phyloP scores from a whole-genome alignment of 2,113 vertebrate genomes.

The Crotalus tigris region DNA sequence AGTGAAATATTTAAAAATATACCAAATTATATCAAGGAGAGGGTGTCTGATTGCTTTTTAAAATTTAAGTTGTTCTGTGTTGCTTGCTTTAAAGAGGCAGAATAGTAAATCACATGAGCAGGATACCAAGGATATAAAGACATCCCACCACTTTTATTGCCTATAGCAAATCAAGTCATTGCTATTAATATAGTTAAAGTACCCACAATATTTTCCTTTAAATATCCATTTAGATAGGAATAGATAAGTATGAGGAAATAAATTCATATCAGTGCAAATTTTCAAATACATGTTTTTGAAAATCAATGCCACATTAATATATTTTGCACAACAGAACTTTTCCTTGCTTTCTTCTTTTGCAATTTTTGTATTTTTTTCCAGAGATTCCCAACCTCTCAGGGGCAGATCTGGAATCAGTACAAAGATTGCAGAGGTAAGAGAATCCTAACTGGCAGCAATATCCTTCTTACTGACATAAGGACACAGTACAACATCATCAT shows the following conservation, averaged over 20 bases:
- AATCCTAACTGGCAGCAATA: background rate
- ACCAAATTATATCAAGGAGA: background rate
- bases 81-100: background rate
- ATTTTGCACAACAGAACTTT: background rate
- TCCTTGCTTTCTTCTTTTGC: background rate
- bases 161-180: constrained; percentile 29
- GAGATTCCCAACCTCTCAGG: background rate
- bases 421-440: background rate
- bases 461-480: background rate
- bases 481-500: background rate
- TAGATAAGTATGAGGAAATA: background rate
- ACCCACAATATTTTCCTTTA: constrained; percentile 23
- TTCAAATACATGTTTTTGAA: constrained; percentile 25
- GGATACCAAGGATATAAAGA: background rate
- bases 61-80: background rate
- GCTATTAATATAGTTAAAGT: constrained; percentile 23
- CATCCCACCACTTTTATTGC: constrained; percentile 21
- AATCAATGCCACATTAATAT: background rate
- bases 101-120: constrained; percentile 21
- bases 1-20: background rate
- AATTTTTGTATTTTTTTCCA: background rate
- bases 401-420: background rate
- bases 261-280: constrained; percentile 4
- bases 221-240: background rate
- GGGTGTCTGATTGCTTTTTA: background rate